These are phyloP conservation scores for Notiomystis cincta DNA, from an alignment of 2,113 vertebrate species.

Conservation along the genomic window DNA sequence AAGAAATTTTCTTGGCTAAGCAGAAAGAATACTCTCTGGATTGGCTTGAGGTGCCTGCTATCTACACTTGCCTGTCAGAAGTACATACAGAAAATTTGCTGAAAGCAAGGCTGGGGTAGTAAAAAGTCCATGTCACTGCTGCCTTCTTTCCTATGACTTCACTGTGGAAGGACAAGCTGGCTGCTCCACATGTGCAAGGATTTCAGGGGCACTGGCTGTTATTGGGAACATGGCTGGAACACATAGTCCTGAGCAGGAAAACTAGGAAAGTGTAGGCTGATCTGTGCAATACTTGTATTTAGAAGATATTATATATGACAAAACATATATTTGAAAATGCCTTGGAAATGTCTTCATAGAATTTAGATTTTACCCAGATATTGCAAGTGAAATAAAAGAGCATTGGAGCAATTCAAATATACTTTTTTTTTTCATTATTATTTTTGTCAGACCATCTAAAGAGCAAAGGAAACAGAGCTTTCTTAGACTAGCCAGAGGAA, in stretches of 20 bases:
- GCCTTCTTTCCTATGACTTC: not conserved
- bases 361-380: not conserved
- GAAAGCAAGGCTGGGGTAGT: not conserved
- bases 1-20: not conserved
- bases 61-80: not conserved
- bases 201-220: not conserved
- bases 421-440: not conserved
- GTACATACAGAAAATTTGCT: not conserved
- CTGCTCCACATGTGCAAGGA: not conserved
- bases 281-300: not conserved
- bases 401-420: not conserved
- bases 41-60: not conserved
- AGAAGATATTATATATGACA: not conserved
- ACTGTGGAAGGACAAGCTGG: not conserved
- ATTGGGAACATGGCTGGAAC: not conserved
- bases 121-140: not conserved
- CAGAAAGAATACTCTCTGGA: not conserved
- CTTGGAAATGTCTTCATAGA: not conserved
- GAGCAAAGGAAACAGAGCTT: conserved; percentile 13
- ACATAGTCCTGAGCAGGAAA: not conserved
- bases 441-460: not conserved
- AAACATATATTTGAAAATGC: not conserved
- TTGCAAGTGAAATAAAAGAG: not conserved
- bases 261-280: not conserved
- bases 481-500: not conserved